Evolutionary conservation across 2,888 invertebrate species (phyloP).

Genomic region (Coenonympha arcania): DNA sequence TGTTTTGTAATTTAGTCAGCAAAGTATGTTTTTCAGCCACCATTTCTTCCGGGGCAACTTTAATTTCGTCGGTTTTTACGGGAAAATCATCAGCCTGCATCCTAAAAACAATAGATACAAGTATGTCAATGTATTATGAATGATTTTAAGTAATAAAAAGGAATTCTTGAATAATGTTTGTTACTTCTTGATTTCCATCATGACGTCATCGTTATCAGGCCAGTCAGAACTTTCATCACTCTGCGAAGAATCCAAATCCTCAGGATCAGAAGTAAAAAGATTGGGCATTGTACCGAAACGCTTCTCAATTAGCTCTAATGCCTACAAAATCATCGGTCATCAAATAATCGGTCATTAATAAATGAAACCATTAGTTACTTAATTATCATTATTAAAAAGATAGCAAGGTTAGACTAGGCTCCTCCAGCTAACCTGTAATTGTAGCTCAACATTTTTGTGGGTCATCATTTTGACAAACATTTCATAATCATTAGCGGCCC

Average conservation of each 20-base stretch:
- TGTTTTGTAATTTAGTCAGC: constrained; percentile 55
- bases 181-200: constrained; percentile 77
- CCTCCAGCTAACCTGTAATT: constrained; percentile 78
- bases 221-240: constrained; percentile 55
- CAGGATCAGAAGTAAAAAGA: constrained; percentile 71
- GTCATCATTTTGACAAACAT: constrained; percentile 95
- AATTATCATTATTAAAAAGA: no score
- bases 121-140: no score
- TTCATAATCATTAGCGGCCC: constrained; percentile 93
- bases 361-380: no score
- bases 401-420: no score
- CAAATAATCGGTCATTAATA: no score
- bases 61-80: constrained; percentile 38
- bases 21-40: constrained; percentile 62
- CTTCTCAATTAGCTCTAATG: constrained; percentile 86
- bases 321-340: constrained; percentile 75
- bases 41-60: constrained; percentile 55
- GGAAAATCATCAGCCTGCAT: constrained; percentile 54
- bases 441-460: constrained; percentile 91
- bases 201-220: constrained; percentile 72
- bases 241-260: constrained; percentile 48
- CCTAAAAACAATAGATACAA: constrained; percentile 33
- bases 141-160: neutral
- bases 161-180: neutral
- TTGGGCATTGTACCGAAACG: constrained; percentile 80